A percentile compares a stretch with the other conserved stretches of the same genome.
Conservation (phyloP, 1,140 invertebrate species). For the Zaprionus ghesquierei region DNA sequence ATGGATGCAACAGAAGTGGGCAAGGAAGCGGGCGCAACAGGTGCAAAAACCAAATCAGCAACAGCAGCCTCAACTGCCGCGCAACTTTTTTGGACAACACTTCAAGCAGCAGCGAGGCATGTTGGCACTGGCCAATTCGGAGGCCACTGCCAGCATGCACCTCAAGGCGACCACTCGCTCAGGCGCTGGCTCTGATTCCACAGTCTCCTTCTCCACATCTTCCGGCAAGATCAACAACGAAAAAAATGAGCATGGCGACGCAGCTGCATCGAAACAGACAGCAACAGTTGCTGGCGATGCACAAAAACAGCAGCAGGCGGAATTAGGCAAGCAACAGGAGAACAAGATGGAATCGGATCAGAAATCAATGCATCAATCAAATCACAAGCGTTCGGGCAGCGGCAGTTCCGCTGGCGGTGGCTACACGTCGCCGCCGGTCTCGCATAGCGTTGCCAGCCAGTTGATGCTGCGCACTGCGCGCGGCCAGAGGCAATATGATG, state of each 20-base stretch:
- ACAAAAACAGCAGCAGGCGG: constrained; percentile 23
- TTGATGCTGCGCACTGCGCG: constrained; percentile 86
- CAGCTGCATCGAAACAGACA: constrained; percentile 1
- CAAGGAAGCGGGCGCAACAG: constrained; percentile 56
- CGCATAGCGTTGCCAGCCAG: constrained; percentile 84
- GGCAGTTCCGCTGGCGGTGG: constrained; percentile 28
- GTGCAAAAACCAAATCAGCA: background rate
- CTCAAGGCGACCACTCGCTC: constrained; percentile 50
- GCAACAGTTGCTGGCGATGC: constrained; percentile 7
- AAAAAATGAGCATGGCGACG: background rate
- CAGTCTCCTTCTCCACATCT: background rate
- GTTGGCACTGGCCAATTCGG: constrained; percentile 60
- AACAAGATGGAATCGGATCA: constrained; percentile 53
- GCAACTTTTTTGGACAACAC: constrained; percentile 72
- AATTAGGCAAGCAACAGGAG: constrained; percentile 24
- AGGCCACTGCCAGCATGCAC: constrained; percentile 66
- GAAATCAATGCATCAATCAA: constrained; percentile 54
- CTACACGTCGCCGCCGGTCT: constrained; percentile 53
- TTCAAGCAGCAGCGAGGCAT: constrained; percentile 73
- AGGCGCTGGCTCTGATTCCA: constrained; percentile 23
- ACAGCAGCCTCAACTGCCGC: constrained; percentile 35
- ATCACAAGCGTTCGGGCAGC: constrained; percentile 71
- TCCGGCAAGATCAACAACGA: background rate
- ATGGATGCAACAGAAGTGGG: constrained; percentile 73
- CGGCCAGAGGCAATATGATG: constrained; percentile 87